Evolutionary conservation across 2,113 vertebrate species (phyloP), one percentile per base, ranked within the genome.

Genomic region (Carassius auratus): DNA sequence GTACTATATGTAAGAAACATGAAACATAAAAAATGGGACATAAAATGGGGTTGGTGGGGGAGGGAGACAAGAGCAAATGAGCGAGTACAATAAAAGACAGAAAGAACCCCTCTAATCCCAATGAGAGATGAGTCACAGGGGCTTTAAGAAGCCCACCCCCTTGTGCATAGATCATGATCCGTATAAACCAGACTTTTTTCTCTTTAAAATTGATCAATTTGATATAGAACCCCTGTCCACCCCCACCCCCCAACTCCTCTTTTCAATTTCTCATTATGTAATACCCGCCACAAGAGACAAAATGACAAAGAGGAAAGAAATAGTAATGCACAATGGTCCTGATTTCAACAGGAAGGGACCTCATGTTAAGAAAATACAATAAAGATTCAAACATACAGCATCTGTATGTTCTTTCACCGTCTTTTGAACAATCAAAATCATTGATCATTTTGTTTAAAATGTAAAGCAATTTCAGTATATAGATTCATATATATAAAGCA

Each of bases 121-220:
- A 89, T 78, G 80, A 86, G 81, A 93, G 92, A 87, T 90, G 91
- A 94, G 93, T 94, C 93, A 92, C 91, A 92, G 81, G 84, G 93
- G 93, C 94, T 91, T 94, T 75, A 61, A 87, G 52, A 88, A 76
- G 83, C 86, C 83, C 36, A 38, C 36, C 36, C 45, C 45, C 96
- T 95, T 97, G 97, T 98, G 98, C 98, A 97, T 97, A 98, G 97
- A 96, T 97, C 96, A 94, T 95, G 96, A 96, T 97, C 96, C 97
- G 95, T 96, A 93, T 92, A 96, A 97, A 96, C 96, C 97, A 96
- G 96, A 95, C 96, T 94, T 92, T 91, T 94, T 84, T 89, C 86
- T 91, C 15, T 90, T 90, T 85, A 59, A 64, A 84, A 91, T 94
- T 93, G 93, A 95, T 94, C 93, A 90, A 91, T 87, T 93, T 85